A percentile compares a stretch with the other conserved stretches of the same genome.
phyloP scores from a whole-genome alignment of 2,113 vertebrate species.

The Octodon degus region DNA sequence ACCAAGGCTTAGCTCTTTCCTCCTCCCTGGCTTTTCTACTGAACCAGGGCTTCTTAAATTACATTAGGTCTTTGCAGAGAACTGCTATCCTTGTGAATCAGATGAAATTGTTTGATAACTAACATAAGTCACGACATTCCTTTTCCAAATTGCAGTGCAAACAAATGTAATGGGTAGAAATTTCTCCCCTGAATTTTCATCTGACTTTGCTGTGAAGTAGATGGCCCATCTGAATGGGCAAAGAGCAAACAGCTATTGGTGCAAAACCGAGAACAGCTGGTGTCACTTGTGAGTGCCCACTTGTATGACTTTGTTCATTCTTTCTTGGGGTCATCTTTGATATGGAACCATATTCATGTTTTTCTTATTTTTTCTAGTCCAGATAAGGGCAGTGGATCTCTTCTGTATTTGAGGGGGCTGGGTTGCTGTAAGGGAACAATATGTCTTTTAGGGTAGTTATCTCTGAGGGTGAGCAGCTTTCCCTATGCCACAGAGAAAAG shows the following conservation, averaged over 20 bases:
- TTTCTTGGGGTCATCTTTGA: background rate
- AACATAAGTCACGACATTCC: background rate
- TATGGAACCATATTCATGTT: too few relatives aligned
- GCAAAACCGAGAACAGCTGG: background rate
- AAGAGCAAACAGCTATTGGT: background rate
- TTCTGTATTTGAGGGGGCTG: background rate
- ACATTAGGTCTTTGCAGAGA: background rate
- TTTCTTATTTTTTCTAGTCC: background rate
- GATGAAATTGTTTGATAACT: background rate
- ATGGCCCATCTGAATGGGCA: background rate
- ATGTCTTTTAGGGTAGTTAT: background rate
- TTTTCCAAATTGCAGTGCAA: background rate
- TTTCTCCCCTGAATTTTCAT: background rate
- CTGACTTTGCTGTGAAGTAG: background rate
- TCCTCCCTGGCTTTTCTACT: background rate
- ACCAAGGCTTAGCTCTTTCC: background rate
- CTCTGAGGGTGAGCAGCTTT: background rate
- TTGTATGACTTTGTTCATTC: background rate
- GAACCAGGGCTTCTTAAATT: background rate
- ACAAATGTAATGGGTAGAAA: background rate
- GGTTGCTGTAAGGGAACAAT: too few relatives aligned
- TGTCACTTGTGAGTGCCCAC: too few relatives aligned
- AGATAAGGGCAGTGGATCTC: background rate
- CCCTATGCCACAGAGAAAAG: background rate
- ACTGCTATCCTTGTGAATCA: background rate